Conservation (phyloP, 2,797 vertebrate genomes). For the Coregonus sp. region DNA sequence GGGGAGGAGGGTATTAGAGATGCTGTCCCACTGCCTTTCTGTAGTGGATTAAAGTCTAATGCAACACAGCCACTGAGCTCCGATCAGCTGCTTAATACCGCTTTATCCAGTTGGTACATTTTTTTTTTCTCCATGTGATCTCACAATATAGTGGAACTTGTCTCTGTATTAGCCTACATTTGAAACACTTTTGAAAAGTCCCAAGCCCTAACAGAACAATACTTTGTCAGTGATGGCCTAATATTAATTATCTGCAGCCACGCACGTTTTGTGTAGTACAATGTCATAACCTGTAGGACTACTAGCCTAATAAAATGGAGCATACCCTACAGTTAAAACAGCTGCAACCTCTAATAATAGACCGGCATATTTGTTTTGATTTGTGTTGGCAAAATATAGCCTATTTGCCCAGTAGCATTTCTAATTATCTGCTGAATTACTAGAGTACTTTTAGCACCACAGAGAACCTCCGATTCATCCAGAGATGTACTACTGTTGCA, state of each 20-base stretch:
- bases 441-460: not conserved
- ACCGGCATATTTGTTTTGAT: too few species aligned
- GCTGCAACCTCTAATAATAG: not conserved
- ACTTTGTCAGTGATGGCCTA: too few species aligned
- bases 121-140: too few species aligned
- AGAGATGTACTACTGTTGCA: slow-evolving; percentile 40
- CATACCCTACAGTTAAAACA: not conserved
- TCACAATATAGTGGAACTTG: too few species aligned
- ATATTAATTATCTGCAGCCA: too few species aligned
- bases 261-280: too few species aligned
- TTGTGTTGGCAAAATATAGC: not conserved
- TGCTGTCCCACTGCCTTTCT: slow-evolving; percentile 68
- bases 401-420: not conserved
- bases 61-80: slow-evolving; percentile 69
- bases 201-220: too few species aligned
- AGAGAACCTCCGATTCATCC: slow-evolving; percentile 12
- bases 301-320: too few species aligned
- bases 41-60: slow-evolving; percentile 83
- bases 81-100: slow-evolving; percentile 76
- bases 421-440: slow-evolving; percentile 10
- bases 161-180: too few species aligned
- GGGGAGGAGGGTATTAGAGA: slow-evolving; percentile 68
- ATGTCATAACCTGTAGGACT: too few species aligned
- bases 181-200: too few species aligned
- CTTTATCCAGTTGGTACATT: slow-evolving; percentile 64